Conservation (phyloP, 2,797 vertebrate species). For the Acipenser transmontanus region DNA sequence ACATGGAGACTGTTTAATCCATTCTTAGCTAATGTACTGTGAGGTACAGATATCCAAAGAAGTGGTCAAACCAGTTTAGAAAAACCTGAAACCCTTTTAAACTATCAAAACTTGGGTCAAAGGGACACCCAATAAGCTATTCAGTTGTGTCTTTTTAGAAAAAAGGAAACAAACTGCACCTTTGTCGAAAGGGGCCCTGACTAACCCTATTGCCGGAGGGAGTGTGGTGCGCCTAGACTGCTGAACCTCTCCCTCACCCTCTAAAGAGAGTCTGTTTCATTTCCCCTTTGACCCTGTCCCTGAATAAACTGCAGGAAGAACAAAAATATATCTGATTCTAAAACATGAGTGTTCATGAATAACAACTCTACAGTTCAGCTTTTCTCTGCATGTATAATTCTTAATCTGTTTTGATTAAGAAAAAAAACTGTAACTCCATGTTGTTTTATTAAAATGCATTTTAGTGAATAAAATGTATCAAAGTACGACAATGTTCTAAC, state of each 20-base stretch:
- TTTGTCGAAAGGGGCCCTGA: conserved; percentile 59
- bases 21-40: too few species aligned
- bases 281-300: conserved; percentile 63
- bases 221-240: conserved; percentile 52
- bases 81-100: conserved; percentile 63
- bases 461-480: too few species aligned
- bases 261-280: conserved; percentile 70
- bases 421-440: too few species aligned
- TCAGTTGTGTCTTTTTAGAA: conserved; percentile 47
- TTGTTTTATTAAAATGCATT: too few species aligned
- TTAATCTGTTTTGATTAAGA: too few species aligned
- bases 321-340: conserved; percentile 63
- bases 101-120: conserved; percentile 65
- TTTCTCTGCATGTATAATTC: too few species aligned
- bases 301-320: conserved; percentile 65
- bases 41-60: background rate
- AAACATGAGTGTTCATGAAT: conserved; percentile 41
- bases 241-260: conserved; percentile 60
- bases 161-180: conserved; percentile 65
- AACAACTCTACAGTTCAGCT: too few species aligned
- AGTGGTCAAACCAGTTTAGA: conserved; percentile 50
- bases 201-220: conserved; percentile 44
- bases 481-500: too few species aligned
- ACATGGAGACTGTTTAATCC: too few species aligned
- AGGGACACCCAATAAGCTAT: conserved; percentile 62